Percentiles rank a stretch among this genome's conserved stretches.
phyloP scores from a whole-genome alignment of 2,888 invertebrate genomes.

The Amblyjoppa proteus region DNA sequence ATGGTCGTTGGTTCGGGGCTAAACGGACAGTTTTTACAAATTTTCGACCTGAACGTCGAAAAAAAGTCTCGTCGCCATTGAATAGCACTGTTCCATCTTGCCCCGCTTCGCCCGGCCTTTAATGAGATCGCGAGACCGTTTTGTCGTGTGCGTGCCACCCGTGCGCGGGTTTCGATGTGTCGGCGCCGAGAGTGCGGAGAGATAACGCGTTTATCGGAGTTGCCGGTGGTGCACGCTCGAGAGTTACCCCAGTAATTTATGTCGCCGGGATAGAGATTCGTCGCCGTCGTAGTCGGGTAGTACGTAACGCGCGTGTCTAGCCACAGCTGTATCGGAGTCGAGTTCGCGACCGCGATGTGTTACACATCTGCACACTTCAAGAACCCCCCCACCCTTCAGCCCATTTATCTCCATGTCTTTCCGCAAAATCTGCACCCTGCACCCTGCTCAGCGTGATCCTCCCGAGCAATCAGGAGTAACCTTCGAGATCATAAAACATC shows the following conservation, averaged over 20 bases:
- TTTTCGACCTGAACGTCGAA: too few relatives aligned
- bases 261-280: slow-evolving; percentile 43
- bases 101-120: not conserved
- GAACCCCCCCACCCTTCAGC: not conserved
- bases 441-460: not conserved
- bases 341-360: slow-evolving; percentile 41
- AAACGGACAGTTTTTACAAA: too few relatives aligned
- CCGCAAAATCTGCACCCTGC: not conserved
- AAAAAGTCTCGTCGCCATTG: not conserved
- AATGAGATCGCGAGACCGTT: slow-evolving; percentile 50
- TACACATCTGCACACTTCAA: slow-evolving; percentile 20
- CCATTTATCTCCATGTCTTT: slow-evolving; percentile 1
- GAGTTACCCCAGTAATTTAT: slow-evolving; percentile 58
- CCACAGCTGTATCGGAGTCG: slow-evolving; percentile 58
- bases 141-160: slow-evolving; percentile 28
- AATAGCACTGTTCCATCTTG: not conserved
- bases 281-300: slow-evolving; percentile 23
- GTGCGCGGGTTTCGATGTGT: slow-evolving; percentile 26
- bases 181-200: slow-evolving; percentile 15
- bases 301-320: slow-evolving; percentile 36
- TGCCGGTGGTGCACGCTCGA: slow-evolving; percentile 34
- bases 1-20: too few relatives aligned
- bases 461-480: slow-evolving; percentile 2
- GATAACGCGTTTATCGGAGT: slow-evolving; percentile 60
- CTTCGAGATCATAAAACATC: slow-evolving; percentile 27